Evolutionary conservation across 2,888 invertebrate genomes (phyloP).

Genomic region (Dryobota labecula): DNA sequence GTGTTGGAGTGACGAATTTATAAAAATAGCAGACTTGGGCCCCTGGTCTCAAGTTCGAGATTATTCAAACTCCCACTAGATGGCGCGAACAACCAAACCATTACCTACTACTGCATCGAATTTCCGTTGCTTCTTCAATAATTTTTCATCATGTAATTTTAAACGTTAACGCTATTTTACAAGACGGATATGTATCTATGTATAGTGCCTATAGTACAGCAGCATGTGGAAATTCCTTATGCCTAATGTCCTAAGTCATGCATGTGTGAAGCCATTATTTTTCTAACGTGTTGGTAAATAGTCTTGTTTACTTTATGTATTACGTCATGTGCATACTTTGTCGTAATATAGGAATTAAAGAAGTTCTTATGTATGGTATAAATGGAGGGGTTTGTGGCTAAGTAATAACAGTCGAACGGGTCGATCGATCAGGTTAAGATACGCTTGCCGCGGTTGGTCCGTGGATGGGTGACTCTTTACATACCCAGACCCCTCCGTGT

Average conservation of each 20-base stretch:
- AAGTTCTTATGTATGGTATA: background rate
- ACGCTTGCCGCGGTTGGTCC: no score
- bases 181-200: background rate
- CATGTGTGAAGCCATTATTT: slow-evolving; percentile 38
- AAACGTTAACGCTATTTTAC: slow-evolving; percentile 21
- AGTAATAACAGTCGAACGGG: no score
- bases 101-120: slow-evolving; percentile 1
- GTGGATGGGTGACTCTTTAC: no score
- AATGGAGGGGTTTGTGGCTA: no score
- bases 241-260: slow-evolving; percentile 33
- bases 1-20: no score
- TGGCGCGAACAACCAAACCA: slow-evolving; percentile 26
- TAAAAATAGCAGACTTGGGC: no score
- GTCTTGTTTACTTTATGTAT: slow-evolving; percentile 43
- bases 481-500: no score
- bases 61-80: slow-evolving; percentile 35
- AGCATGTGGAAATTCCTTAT: slow-evolving; percentile 26
- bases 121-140: slow-evolving; percentile 12
- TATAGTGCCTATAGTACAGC: background rate
- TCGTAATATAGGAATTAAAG: slow-evolving; percentile 10
- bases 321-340: slow-evolving; percentile 18
- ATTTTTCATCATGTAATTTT: slow-evolving; percentile 19
- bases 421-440: no score
- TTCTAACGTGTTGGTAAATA: slow-evolving; percentile 45
- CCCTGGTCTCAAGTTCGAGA: background rate